Evolutionary conservation across 64 coral and sea anemone species (phyloP).

Genomic region (Porites lutea): DNA sequence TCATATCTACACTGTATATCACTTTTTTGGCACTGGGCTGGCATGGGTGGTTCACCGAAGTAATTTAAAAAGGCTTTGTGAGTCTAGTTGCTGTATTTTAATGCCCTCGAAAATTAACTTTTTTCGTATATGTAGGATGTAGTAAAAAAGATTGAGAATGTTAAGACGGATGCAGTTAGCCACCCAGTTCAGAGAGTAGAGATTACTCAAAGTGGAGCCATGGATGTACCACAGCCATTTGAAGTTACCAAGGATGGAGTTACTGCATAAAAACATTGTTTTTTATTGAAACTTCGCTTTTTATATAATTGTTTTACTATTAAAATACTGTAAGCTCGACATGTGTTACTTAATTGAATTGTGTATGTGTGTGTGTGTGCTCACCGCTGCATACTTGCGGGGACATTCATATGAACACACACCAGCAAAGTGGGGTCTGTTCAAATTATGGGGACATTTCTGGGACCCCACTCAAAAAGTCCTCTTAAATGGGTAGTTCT

Average conservation of each 20-base stretch:
- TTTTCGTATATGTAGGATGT: conserved; percentile 50
- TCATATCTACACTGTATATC: too few relatives aligned
- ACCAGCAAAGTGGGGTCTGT: not conserved
- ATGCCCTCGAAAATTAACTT: not conserved
- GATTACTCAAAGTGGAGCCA: conserved; percentile 57
- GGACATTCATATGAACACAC: not conserved
- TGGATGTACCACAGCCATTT: conserved; percentile 37
- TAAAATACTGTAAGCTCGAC: not conserved
- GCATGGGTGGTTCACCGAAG: too few relatives aligned
- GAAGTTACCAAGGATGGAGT: conserved; percentile 58
- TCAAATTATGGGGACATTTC: not conserved
- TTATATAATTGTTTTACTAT: not conserved
- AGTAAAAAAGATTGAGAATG: conserved; percentile 43
- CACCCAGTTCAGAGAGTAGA: conserved; percentile 38
- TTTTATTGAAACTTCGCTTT: not conserved
- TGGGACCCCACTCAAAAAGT: not conserved
- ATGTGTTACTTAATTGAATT: too few relatives aligned
- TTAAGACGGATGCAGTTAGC: conserved; percentile 19
- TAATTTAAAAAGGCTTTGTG: too few relatives aligned
- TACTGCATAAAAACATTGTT: not conserved
- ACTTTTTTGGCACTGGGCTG: too few relatives aligned
- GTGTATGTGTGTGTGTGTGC: too few relatives aligned
- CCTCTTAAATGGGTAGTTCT: not conserved
- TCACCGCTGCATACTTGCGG: not conserved
- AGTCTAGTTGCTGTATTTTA: not conserved